These are phyloP conservation scores for Tinamus major DNA, from an alignment of 2,797 vertebrate species.

Conservation along the genomic window DNA sequence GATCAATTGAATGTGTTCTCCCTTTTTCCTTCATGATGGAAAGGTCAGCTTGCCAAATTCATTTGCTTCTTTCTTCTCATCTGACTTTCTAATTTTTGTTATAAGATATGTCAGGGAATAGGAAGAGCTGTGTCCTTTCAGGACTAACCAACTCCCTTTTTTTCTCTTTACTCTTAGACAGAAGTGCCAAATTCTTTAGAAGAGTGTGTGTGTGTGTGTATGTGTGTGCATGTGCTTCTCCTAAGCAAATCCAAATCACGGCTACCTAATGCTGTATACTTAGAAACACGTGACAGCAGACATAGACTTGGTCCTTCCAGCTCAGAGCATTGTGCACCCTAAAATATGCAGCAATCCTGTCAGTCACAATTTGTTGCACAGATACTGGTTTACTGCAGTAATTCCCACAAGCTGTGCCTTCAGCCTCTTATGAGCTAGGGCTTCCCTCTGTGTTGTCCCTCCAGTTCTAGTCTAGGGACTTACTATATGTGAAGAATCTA, in stretches of 20 bases:
- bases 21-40: background rate
- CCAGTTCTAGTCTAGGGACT: background rate
- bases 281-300: background rate
- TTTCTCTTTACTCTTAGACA: background rate
- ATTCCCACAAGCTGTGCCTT: background rate
- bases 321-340: background rate
- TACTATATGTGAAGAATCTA: background rate
- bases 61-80: background rate
- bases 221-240: background rate
- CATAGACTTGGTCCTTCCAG: background rate
- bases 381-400: background rate
- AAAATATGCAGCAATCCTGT: background rate
- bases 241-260: background rate
- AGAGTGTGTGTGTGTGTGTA: rapidly evolving
- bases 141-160: background rate
- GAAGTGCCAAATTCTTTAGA: background rate
- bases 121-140: background rate
- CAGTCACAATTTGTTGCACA: background rate
- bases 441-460: background rate
- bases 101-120: background rate
- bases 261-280: background rate
- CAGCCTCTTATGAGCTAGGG: rapidly evolving
- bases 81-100: background rate
- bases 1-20: background rate
- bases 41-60: background rate